Evolutionary conservation across 2,113 vertebrate species (phyloP).

Genomic region (Corynorhinus townsendii): DNA sequence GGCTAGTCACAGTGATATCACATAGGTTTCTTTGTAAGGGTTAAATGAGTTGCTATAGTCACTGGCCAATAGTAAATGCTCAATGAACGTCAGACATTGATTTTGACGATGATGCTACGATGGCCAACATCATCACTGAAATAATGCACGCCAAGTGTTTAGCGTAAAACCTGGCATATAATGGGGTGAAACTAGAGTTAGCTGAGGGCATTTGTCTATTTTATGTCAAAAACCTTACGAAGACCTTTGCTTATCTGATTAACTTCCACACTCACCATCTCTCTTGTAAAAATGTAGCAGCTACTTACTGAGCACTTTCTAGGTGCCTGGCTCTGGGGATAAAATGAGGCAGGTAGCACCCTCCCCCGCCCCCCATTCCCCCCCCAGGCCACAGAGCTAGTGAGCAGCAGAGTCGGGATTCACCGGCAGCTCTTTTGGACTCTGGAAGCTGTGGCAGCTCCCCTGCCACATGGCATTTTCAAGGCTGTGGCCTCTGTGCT

Average conservation of each 20-base stretch:
- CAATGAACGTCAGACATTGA: background rate
- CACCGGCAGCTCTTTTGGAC: background rate
- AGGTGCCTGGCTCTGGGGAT: background rate
- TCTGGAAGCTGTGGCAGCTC: background rate
- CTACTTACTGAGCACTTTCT: background rate
- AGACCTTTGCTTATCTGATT: background rate
- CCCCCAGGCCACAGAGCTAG: background rate
- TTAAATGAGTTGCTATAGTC: background rate
- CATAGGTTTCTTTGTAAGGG: background rate
- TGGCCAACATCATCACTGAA: background rate
- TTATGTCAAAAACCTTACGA: background rate
- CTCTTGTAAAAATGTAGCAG: background rate
- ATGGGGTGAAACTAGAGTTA: background rate
- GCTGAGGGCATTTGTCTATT: background rate
- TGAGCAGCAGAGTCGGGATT: background rate
- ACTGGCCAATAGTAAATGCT: background rate
- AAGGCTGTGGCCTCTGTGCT: background rate
- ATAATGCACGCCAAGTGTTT: background rate
- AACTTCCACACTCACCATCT: background rate
- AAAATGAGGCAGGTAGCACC: background rate
- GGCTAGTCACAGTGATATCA: no score
- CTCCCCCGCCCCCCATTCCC: rapidly evolving
- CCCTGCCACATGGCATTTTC: background rate
- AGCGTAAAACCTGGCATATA: background rate
- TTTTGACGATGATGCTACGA: background rate